A percentile compares a stretch with the other conserved stretches of the same genome.
Conservation (phyloP, 2,113 vertebrate species). For the Aepyceros melampus region DNA sequence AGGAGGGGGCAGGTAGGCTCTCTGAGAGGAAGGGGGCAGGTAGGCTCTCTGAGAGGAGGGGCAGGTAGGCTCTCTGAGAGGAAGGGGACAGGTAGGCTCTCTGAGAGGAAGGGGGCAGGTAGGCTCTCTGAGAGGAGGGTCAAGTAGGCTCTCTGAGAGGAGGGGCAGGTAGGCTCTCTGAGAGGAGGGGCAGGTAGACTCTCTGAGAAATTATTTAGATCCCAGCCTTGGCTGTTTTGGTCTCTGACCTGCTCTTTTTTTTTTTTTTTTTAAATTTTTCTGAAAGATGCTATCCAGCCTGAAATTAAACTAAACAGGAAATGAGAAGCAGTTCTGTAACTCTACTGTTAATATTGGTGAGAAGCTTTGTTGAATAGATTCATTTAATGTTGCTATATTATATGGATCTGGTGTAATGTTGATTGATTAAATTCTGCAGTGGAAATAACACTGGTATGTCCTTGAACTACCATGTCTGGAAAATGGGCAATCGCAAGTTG, state of each 20-base stretch:
- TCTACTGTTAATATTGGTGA: not conserved
- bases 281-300: not conserved
- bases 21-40: too few relatives aligned
- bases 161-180: too few relatives aligned
- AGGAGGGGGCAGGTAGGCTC: too few relatives aligned
- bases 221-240: not conserved
- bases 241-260: not conserved
- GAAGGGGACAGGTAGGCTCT: too few relatives aligned
- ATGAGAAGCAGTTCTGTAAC: not conserved
- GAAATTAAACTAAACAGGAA: not conserved
- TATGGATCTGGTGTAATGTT: not conserved
- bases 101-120: not conserved
- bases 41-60: too few relatives aligned
- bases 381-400: not conserved
- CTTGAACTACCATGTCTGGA: not conserved
- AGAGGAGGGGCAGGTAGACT: not conserved
- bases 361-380: not conserved
- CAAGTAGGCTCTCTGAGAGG: too few relatives aligned
- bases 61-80: too few relatives aligned
- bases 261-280: not conserved
- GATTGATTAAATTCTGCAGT: not conserved
- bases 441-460: not conserved
- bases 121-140: not conserved
- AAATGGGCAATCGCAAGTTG: not conserved
- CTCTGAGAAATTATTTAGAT: not conserved